Percentiles rank a stretch among this genome's conserved stretches.
Conservation (phyloP, 1,140 invertebrate genomes). For the Ridgeia piscesae region DNA sequence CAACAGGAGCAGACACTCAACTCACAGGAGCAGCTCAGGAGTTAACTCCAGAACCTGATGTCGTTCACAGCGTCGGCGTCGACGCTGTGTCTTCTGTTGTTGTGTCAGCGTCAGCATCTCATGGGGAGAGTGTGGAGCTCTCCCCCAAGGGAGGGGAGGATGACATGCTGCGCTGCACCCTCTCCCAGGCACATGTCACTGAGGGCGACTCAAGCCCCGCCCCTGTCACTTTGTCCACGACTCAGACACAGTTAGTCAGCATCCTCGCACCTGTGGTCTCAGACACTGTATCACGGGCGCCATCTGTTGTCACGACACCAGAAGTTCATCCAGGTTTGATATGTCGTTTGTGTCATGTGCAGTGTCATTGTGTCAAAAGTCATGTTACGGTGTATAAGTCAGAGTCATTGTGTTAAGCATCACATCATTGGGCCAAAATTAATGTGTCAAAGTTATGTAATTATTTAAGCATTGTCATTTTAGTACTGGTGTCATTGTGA, state of each 20-base stretch:
- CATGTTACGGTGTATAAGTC: background rate
- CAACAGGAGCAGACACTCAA: no score
- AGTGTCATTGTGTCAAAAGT: background rate
- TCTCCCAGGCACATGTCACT: background rate
- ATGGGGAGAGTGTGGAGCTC: background rate
- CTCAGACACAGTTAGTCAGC: background rate
- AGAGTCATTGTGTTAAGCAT: background rate
- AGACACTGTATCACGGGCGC: background rate
- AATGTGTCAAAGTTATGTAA: background rate
- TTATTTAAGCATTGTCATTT: background rate
- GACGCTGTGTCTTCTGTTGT: background rate
- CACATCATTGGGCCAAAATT: background rate
- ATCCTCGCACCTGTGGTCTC: background rate
- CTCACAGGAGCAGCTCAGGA: background rate
- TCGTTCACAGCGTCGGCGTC: background rate
- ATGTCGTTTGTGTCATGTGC: background rate
- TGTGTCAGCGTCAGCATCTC: background rate
- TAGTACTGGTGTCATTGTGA: no score
- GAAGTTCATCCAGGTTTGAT: background rate
- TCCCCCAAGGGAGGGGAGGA: background rate
- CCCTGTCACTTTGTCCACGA: background rate
- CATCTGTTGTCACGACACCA: background rate
- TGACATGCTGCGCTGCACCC: background rate
- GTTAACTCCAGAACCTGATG: background rate
- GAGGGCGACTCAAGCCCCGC: background rate